Conservation (phyloP, 1,140 invertebrate species). For the Zaprionus taronus region DNA sequence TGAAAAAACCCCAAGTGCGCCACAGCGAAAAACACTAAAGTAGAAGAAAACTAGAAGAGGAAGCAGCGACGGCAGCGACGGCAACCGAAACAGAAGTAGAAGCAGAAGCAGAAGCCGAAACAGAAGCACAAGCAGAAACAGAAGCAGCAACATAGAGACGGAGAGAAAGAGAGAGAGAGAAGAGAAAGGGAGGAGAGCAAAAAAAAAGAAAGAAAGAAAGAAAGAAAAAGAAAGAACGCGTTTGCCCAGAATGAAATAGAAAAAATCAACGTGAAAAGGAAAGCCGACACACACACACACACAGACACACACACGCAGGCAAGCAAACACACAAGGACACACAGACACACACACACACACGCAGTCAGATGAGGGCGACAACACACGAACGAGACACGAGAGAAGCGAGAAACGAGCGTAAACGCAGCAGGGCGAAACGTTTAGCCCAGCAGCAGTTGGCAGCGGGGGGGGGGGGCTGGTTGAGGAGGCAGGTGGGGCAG, state of each 20-base stretch:
- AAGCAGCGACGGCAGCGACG: slow-evolving; percentile 1
- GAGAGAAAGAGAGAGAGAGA: background rate
- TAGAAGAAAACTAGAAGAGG: slow-evolving; percentile 30
- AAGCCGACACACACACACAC: slow-evolving; percentile 8
- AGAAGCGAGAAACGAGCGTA: slow-evolving; percentile 11
- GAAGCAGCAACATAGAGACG: background rate
- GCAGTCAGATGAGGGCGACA: slow-evolving; percentile 4
- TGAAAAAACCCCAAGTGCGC: slow-evolving; percentile 39
- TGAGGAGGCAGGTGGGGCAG: background rate
- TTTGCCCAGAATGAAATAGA: background rate
- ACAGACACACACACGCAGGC: background rate
- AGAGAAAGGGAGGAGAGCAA: background rate
- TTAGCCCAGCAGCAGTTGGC: slow-evolving; percentile 19
- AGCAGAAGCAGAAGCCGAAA: slow-evolving; percentile 8
- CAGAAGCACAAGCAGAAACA: background rate
- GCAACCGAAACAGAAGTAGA: slow-evolving; percentile 13
- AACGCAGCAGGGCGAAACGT: slow-evolving; percentile 27
- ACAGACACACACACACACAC: background rate
- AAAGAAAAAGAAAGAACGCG: slow-evolving; percentile 10
- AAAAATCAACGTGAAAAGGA: slow-evolving; percentile 4
- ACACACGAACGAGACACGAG: slow-evolving; percentile 7
- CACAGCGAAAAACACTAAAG: slow-evolving; percentile 34
- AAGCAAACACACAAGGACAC: slow-evolving; percentile 8
- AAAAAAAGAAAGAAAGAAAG: slow-evolving; percentile 3
- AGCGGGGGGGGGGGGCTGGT: background rate